These are phyloP conservation scores for Pimpla rufipes DNA, from an alignment of 2,888 invertebrate species.

Conservation along the genomic window DNA sequence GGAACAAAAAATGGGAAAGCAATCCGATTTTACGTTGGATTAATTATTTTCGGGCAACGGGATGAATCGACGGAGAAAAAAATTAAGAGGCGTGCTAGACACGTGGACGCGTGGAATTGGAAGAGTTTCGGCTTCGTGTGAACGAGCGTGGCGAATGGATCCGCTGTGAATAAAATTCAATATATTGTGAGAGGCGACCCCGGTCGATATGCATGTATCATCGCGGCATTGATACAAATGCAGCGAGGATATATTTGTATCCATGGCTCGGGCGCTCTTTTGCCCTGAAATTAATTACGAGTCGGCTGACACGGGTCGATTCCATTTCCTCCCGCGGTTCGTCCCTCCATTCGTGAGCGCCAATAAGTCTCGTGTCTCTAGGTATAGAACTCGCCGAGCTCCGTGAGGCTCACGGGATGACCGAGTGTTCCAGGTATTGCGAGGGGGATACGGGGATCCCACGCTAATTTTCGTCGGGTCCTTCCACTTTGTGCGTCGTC, in stretches of 20 bases:
- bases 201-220: conserved; percentile 20
- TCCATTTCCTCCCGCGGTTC: conserved; percentile 59
- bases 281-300: conserved; percentile 67
- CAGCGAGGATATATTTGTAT: conserved; percentile 23
- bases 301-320: conserved; percentile 66
- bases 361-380: conserved; percentile 30
- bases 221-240: conserved; percentile 22
- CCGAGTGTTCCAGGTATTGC: conserved; percentile 37
- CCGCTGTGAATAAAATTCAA: conserved; percentile 67
- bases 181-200: conserved; percentile 54
- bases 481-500: not conserved
- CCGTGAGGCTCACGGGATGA: conserved; percentile 22
- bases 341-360: conserved; percentile 35
- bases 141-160: conserved; percentile 62
- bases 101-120: conserved; percentile 20
- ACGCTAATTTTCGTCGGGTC: conserved; percentile 47
- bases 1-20: conserved; percentile 3
- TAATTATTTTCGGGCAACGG: conserved; percentile 25
- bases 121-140: conserved; percentile 56
- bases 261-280: conserved; percentile 57
- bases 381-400: conserved; percentile 15
- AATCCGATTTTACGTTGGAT: conserved; percentile 7
- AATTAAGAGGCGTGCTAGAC: conserved; percentile 42
- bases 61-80: conserved; percentile 15
- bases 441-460: conserved; percentile 40